Base-by-base conservation (phyloP, 2,797 vertebrate genomes). In the Okamejei kenojei region DNA sequence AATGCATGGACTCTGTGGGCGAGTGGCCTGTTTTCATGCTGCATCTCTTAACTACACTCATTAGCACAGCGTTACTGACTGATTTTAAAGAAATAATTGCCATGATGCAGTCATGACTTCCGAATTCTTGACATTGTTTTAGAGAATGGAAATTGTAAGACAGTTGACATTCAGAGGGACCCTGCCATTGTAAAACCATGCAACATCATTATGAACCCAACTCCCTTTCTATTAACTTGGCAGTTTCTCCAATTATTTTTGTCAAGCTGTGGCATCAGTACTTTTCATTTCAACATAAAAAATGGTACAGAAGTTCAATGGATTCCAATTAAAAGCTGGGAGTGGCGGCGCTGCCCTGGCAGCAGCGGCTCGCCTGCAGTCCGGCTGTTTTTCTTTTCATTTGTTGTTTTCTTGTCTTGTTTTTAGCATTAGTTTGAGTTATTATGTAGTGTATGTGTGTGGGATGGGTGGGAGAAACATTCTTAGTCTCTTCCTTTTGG, bases 211-310 rank as follows among this genome's bases (percentile, higher is more conserved):
- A 35, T 68, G 35, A 88, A 88, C 7, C 65, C 84, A 68, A 88
- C 61, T 35, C 17, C n/a, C n/a, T 63, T 17, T 17, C 61, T 65
- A 15, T 68, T 68, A 68, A 68, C n/a, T 68, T 68, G 84, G 6
- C n/a, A 88, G n/a, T 88, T 88, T 35, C 63, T 35, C 84, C 84
- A 88, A 88, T 88, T 88, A 88, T 65, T 63, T 68, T 88, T 88
- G 63, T 35, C 7, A n/a, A 68, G 17, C 6, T 68, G 21, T 9
- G 2, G 65, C n/a, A 88, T 68, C 61, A 68, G 68, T 8, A 19
- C 13, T 65, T 32, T 19, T 35, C 9, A 32, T 23, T 63, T 68
- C 19, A 88, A 63, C 63, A 88, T n/a, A 35, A 88, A 86, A 68
- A 86, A 63, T 65, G 17, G 68, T 35, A 11, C n/a, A 68, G n/a